Base-by-base conservation (phyloP, 2,113 vertebrate species). In the Embiotoca jacksoni region DNA sequence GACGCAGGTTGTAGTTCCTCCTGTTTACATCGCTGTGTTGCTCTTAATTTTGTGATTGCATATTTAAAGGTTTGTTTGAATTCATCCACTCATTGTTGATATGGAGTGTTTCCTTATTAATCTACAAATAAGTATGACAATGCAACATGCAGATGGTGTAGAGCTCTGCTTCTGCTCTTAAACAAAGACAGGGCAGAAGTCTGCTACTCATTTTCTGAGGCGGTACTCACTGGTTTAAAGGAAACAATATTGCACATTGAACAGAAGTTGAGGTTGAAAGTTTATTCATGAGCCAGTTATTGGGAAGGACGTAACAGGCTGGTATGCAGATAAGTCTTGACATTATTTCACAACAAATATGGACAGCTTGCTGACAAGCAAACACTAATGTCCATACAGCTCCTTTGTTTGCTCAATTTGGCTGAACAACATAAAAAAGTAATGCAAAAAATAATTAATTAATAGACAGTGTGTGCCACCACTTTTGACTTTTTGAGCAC, bases 111-210 rank as follows among this genome's bases (percentile, higher is more conserved):
- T 65, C 23, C 47, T 81, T 59, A 73, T 44, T 49, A 53, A 3
- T 58, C 36, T n/a, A 32, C 69, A 69, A 60, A 65, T 77, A 49
- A 73, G 11, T 16, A 60, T 72, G 33, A 68, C 23, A 14, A 31
- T 10, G 47, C 46, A 56, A 35, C 11, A 30, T 61, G 33, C 67
- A 77, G 53, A 57, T 60, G 32, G 30, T 46, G 15, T 16, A 23
- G 35, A 32, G 7, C 47, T 44, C 11, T 46, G 31, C 37, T 30
- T 35, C 2, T 16, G 14, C n/a, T 35, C 2, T 3, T 15, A 37
- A 71, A 60, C 49, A 66, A 70, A 71, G 55, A 66, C 23, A 41
- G 56, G 37, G 46, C 56, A 30, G 66, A 37, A 59, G 11, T 46
- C 4, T 49, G 0, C 54, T 36, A 30, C 41, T 6, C 31, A 52